These are phyloP conservation scores for Sphaerophoria taeniata DNA, from an alignment of 2,888 invertebrate species.

Conservation along the genomic window DNA sequence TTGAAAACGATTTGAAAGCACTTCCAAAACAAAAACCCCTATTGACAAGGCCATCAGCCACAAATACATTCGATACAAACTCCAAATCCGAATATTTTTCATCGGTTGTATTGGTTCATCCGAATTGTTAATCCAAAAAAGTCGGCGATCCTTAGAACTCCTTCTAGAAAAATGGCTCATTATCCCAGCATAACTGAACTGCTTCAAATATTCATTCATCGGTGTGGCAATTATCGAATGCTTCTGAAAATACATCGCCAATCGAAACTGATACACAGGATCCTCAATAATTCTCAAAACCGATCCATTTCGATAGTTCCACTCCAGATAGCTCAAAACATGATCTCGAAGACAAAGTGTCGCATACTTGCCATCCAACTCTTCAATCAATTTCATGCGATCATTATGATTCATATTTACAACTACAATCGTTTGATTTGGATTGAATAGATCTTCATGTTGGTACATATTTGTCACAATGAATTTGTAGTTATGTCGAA, in stretches of 20 bases:
- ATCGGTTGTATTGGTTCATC: neutral
- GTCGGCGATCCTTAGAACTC: neutral
- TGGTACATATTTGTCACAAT: neutral
- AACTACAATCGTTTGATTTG: neutral
- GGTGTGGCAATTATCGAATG: slow-evolving; percentile 1
- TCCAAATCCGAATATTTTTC: slow-evolving; percentile 7
- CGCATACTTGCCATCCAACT: neutral
- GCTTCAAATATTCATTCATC: neutral
- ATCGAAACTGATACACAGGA: neutral
- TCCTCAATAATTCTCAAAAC: slow-evolving; percentile 9
- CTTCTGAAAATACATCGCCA: slow-evolving; percentile 20
- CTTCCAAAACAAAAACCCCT: slow-evolving; percentile 1
- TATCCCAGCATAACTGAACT: slow-evolving; percentile 9
- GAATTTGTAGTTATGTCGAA: neutral
- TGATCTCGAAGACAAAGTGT: slow-evolving; percentile 11
- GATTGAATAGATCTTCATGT: neutral
- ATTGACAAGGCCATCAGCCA: neutral
- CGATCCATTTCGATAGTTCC: neutral
- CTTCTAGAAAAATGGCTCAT: neutral
- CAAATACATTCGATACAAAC: neutral
- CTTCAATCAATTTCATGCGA: neutral
- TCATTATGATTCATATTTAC: neutral
- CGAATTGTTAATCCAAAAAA: neutral
- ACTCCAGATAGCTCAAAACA: slow-evolving; percentile 8
- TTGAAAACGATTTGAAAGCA: neutral